Percentiles rank a stretch among this genome's conserved stretches.
These are phyloP conservation scores for Tromatobia lineatoria DNA, from an alignment of 2,888 invertebrate genomes.

Conservation along the genomic window DNA sequence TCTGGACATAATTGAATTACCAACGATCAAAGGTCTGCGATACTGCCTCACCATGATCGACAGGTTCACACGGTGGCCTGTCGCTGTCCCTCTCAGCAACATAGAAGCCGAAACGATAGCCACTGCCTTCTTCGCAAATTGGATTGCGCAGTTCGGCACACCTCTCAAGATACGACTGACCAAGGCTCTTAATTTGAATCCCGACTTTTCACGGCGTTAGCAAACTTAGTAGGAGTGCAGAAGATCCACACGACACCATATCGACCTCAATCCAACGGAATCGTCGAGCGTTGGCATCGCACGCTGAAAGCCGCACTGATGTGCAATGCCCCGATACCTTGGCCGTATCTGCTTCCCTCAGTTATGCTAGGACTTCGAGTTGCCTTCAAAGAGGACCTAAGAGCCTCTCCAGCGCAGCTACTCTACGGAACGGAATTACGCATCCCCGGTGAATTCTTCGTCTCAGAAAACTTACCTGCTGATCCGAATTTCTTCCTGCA, in stretches of 20 bases:
- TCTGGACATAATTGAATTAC: too few relatives aligned
- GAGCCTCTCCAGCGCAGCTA: constrained; percentile 20
- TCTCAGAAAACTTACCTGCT: constrained; percentile 36
- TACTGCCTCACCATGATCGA: too few relatives aligned
- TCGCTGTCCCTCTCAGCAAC: too few relatives aligned
- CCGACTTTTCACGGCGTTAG: constrained; percentile 26
- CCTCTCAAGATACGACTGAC: constrained; percentile 25
- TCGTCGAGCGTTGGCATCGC: constrained; percentile 27
- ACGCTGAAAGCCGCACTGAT: constrained; percentile 25
- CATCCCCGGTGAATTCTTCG: constrained; percentile 39
- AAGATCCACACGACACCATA: too few relatives aligned
- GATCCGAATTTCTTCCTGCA: constrained; percentile 47
- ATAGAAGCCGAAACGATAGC: too few relatives aligned
- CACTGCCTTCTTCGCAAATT: too few relatives aligned
- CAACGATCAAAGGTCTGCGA: too few relatives aligned
- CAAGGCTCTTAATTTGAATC: constrained; percentile 51
- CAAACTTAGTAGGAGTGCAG: too few relatives aligned
- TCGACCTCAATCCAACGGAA: too few relatives aligned
- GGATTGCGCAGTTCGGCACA: too few relatives aligned
- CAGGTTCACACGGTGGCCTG: too few relatives aligned
- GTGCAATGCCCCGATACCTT: constrained; percentile 7
- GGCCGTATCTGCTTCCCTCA: constrained; percentile 21
- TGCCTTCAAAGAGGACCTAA: constrained; percentile 22
- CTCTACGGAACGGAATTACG: constrained; percentile 22
- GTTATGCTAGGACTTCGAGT: constrained; percentile 35